Evolutionary conservation across 2,797 vertebrate species (phyloP), one percentile per base, ranked within the genome.

Genomic region (Amphiprion clarkii): DNA sequence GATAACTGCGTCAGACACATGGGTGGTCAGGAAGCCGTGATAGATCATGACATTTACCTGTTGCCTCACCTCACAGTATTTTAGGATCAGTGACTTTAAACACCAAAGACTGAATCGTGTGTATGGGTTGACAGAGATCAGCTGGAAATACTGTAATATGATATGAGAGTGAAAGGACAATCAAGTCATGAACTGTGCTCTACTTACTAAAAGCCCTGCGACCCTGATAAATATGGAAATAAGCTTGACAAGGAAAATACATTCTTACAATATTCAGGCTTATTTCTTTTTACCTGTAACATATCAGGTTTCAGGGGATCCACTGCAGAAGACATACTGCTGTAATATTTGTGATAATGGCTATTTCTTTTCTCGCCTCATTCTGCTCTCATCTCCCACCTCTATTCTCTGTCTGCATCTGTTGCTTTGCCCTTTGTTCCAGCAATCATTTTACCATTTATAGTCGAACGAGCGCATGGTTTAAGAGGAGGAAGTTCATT

Each of bases 341-440:
- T 63, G 48, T 65, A 56, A 71, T 67, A 62, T 71, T 16, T 81
- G 57, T 63, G 65, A 67, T 84, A 75, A 83, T 75, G 57, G 61
- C 73, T 59, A 42, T 71, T 63, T 81, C 62, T 61, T 77, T 29
- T 31, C 36, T 53, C 63, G 68, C 59, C 60, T 54, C 44, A 52
- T 74, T 83, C 64, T n/a, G 52, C 55, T 40, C 23, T 62, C 36
- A 12, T 74, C 52, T 51, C 63, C 48, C 46, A 59, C 31, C 44
- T 55, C 52, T 21, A 13, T 23, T 70, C 36, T 57, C 57, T 10
- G 6, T 59, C 17, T 21, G 36, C 17, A 13, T 74, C 53, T 33
- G 54, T 70, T 58, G 56, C 67, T 58, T 59, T 73, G 40, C 56
- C 31, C 68, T 75, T 67, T 66, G 51, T 65, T 85, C n/a, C 49